Evolutionary conservation across 2,113 vertebrate species (phyloP).

Genomic region (Hyla sarda): DNA sequence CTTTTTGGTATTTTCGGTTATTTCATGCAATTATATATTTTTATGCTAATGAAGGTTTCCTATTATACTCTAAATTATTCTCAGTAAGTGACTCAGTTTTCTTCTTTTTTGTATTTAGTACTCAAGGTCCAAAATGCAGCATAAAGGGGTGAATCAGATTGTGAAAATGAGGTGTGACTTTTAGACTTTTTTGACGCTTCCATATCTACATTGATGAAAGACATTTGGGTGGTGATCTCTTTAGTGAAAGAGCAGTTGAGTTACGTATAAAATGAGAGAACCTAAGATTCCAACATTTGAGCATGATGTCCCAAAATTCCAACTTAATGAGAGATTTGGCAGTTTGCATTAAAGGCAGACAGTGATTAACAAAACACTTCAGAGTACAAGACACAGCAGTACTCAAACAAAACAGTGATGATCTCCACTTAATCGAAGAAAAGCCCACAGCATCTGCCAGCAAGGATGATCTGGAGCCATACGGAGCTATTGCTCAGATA

Average conservation of each 20-base stretch:
- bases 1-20: too few species aligned
- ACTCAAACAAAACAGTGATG: slow-evolving; percentile 99
- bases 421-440: slow-evolving; percentile 99
- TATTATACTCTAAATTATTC: too few species aligned
- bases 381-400: slow-evolving; percentile 99
- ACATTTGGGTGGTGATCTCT: background rate
- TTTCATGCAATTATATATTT: too few species aligned
- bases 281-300: slow-evolving; percentile 85
- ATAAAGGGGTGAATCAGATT: background rate
- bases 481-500: slow-evolving; percentile 98
- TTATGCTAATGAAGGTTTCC: too few species aligned
- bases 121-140: too few species aligned
- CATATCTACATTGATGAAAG: background rate
- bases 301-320: slow-evolving; percentile 92
- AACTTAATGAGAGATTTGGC: slow-evolving; percentile 99
- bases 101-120: too few species aligned
- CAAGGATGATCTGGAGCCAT: slow-evolving; percentile 90
- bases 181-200: background rate
- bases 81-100: too few species aligned
- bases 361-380: slow-evolving; percentile 99
- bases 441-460: slow-evolving; percentile 99
- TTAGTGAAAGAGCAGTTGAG: background rate
- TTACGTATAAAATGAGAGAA: slow-evolving; percentile 15
- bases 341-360: slow-evolving; percentile 98
- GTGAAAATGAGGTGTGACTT: background rate